phyloP scores from a whole-genome alignment of 2,888 invertebrate genomes.

The Aphodius granarius region DNA sequence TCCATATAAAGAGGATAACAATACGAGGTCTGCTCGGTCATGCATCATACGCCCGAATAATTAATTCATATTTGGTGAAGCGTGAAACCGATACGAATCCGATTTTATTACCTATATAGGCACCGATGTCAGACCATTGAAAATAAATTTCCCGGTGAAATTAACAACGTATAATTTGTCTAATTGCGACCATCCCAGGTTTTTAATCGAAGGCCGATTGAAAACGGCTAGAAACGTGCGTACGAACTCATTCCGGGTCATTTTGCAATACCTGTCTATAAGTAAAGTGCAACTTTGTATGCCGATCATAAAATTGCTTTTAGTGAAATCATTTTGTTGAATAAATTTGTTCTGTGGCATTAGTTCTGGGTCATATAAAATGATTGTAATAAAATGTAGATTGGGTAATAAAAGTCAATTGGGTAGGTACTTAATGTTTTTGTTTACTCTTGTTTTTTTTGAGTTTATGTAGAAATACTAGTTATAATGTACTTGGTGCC shows the following conservation, averaged over 20 bases:
- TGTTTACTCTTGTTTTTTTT: no score
- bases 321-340: no score
- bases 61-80: not conserved
- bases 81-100: not conserved
- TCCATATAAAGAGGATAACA: not conserved
- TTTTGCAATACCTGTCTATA: not conserved
- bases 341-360: no score
- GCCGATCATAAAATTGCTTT: not conserved
- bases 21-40: not conserved
- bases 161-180: not conserved
- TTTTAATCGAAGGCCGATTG: not conserved
- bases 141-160: not conserved
- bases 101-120: not conserved
- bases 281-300: not conserved
- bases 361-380: no score
- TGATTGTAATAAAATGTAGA: no score
- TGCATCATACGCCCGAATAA: not conserved
- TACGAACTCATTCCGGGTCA: not conserved
- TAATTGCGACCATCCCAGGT: not conserved
- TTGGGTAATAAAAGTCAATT: no score
- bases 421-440: no score
- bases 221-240: not conserved
- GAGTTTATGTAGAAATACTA: no score
- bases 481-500: no score
- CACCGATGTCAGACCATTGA: not conserved